These are phyloP conservation scores for Hermodice carunculata DNA, from an alignment of 2,888 invertebrate species.

Conservation along the genomic window DNA sequence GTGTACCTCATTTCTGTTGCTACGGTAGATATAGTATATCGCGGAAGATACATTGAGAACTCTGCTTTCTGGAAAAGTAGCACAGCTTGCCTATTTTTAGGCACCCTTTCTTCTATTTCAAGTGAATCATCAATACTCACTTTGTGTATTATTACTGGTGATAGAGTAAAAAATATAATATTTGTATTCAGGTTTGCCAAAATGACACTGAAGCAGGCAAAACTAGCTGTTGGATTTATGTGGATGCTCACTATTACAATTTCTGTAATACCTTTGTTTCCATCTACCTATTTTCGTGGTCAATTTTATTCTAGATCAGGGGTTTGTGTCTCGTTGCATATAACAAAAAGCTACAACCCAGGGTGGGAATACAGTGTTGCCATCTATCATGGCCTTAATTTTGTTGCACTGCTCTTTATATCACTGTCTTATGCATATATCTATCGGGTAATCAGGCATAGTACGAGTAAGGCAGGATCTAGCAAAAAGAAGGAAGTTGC, in stretches of 20 bases:
- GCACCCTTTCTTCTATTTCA: constrained; percentile 62
- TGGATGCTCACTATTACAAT: background rate
- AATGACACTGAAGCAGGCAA: background rate
- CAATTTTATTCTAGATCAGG: constrained; percentile 16
- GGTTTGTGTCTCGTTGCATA: constrained; percentile 13
- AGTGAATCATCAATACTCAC: constrained; percentile 22
- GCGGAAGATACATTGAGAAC: constrained; percentile 44
- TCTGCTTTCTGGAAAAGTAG: constrained; percentile 46
- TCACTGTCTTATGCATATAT: constrained; percentile 18
- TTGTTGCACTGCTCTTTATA: constrained; percentile 12
- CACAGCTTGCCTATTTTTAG: constrained; percentile 42
- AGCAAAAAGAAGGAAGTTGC: too few species aligned
- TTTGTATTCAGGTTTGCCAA: constrained; percentile 50
- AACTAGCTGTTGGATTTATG: background rate
- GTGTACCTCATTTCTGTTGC: constrained; percentile 46
- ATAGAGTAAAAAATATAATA: constrained; percentile 17
- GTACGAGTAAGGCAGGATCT: too few species aligned
- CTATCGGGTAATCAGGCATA: background rate
- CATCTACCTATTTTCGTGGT: constrained; percentile 7
- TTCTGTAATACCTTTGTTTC: constrained; percentile 9
- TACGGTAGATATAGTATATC: constrained; percentile 41
- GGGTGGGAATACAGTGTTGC: constrained; percentile 10
- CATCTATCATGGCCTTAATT: constrained; percentile 13
- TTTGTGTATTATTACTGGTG: constrained; percentile 72
- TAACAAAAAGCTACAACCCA: constrained; percentile 10